Percentiles rank a stretch among this genome's conserved stretches.
These are phyloP conservation scores for Megaceryle maxima DNA, from an alignment of 2,113 vertebrate genomes.

Conservation along the genomic window DNA sequence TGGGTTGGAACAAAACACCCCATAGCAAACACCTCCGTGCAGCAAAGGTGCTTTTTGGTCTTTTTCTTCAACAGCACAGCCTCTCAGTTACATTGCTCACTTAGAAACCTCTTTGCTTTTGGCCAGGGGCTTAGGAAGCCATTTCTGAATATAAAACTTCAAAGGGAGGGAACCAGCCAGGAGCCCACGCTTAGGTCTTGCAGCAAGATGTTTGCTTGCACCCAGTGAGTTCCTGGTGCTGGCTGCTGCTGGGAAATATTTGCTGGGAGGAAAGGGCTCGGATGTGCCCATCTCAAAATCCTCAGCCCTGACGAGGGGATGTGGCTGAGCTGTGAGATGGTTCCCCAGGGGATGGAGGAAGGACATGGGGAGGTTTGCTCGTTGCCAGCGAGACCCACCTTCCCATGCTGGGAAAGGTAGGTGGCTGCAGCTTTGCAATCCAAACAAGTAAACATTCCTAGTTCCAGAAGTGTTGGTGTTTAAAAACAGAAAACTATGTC, in stretches of 20 bases:
- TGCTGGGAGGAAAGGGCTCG: not conserved
- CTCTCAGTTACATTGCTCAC: not conserved
- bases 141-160: not conserved
- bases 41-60: not conserved
- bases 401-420: fast-evolving
- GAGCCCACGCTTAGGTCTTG: fast-evolving
- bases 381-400: not conserved
- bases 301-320: fast-evolving
- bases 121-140: not conserved
- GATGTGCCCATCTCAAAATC: not conserved
- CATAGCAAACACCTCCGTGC: not conserved
- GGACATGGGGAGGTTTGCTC: not conserved
- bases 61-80: not conserved
- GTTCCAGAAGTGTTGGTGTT: not conserved
- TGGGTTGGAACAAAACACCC: not conserved
- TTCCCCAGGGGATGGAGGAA: not conserved
- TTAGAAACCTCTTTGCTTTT: not conserved
- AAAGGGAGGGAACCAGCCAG: fast-evolving
- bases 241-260: not conserved
- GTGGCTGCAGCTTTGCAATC: not conserved
- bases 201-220: not conserved
- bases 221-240: not conserved
- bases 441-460: not conserved
- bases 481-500: not conserved
- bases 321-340: not conserved